Evolutionary conservation across 2,888 invertebrate species (phyloP).

Genomic region (Eretmocerus hayati): DNA sequence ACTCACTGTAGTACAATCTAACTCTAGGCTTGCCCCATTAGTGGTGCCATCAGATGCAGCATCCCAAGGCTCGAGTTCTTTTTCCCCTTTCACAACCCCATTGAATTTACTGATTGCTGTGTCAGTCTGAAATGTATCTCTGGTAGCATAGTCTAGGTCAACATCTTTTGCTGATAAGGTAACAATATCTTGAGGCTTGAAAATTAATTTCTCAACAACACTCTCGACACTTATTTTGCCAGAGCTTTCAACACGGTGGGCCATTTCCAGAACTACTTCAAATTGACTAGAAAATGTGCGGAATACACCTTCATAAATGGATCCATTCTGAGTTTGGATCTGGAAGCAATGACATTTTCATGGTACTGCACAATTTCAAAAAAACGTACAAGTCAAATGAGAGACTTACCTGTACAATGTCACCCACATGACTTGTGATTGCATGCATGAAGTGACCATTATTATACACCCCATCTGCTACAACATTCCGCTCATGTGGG

Average conservation of each 20-base stretch:
- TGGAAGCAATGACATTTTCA: constrained; percentile 24
- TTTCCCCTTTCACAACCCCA: constrained; percentile 65
- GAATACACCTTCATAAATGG: constrained; percentile 82
- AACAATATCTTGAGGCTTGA: constrained; percentile 78
- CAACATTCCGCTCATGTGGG: constrained; percentile 53
- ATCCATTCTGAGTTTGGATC: constrained; percentile 76
- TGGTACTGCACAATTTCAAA: too few relatives aligned
- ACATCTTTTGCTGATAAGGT: constrained; percentile 76
- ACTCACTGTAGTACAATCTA: constrained; percentile 61
- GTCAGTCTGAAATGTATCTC: constrained; percentile 84
- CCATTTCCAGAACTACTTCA: constrained; percentile 82
- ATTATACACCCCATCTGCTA: constrained; percentile 80
- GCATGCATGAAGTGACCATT: constrained; percentile 89
- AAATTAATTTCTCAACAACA: constrained; percentile 72
- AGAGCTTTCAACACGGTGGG: constrained; percentile 70
- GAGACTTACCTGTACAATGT: constrained; percentile 62
- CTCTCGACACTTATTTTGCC: constrained; percentile 61
- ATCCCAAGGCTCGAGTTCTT: constrained; percentile 88
- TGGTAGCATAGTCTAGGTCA: constrained; percentile 82
- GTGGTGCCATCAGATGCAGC: constrained; percentile 49
- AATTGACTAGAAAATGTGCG: constrained; percentile 83
- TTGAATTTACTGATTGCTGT: constrained; percentile 83
- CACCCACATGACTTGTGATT: constrained; percentile 77
- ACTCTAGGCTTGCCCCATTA: constrained; percentile 61
- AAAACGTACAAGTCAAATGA: too few relatives aligned